phyloP scores from a whole-genome alignment of 92 coral and sea anemone genomes.

The Plumapathes pennacea region DNA sequence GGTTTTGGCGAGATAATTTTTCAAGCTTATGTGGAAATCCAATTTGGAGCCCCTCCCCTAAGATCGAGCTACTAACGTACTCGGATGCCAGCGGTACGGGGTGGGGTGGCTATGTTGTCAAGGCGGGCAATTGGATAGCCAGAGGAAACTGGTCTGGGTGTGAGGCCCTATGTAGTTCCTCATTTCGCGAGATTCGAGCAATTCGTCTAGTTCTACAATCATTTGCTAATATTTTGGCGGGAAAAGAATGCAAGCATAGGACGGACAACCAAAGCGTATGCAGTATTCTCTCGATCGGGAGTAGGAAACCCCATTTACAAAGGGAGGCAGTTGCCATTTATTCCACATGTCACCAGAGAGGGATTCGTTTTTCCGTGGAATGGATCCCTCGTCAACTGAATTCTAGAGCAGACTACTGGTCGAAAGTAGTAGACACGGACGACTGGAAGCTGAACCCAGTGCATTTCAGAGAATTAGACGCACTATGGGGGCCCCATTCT shows the following conservation, averaged over 20 bases:
- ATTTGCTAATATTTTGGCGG: slow-evolving; percentile 22
- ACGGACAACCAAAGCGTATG: slow-evolving; percentile 45
- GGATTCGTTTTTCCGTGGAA: slow-evolving; percentile 37
- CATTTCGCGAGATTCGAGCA: slow-evolving; percentile 37
- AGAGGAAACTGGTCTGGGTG: slow-evolving; percentile 27
- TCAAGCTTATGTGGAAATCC: slow-evolving; percentile 30
- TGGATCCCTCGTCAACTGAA: slow-evolving; percentile 48
- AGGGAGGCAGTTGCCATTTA: slow-evolving; percentile 28
- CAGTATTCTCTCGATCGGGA: slow-evolving; percentile 32
- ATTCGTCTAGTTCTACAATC: slow-evolving; percentile 41
- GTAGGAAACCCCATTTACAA: slow-evolving; percentile 41
- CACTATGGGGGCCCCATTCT: slow-evolving; percentile 40
- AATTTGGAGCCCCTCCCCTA: slow-evolving; percentile 50
- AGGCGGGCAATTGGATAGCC: slow-evolving; percentile 15
- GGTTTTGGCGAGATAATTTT: slow-evolving; percentile 58
- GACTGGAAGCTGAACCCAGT: slow-evolving; percentile 48
- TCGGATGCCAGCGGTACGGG: slow-evolving; percentile 37
- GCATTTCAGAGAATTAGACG: slow-evolving; percentile 29
- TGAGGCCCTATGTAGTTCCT: slow-evolving; percentile 31
- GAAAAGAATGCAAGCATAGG: slow-evolving; percentile 61
- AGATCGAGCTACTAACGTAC: slow-evolving; percentile 38
- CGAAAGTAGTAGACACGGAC: slow-evolving; percentile 49
- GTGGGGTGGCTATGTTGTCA: slow-evolving; percentile 29
- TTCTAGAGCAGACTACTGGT: slow-evolving; percentile 61
- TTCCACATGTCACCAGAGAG: slow-evolving; percentile 27